Evolutionary conservation across 1,140 invertebrate genomes (phyloP), one percentile per base, ranked within the genome.

Genomic region (Lepidurus apus): DNA sequence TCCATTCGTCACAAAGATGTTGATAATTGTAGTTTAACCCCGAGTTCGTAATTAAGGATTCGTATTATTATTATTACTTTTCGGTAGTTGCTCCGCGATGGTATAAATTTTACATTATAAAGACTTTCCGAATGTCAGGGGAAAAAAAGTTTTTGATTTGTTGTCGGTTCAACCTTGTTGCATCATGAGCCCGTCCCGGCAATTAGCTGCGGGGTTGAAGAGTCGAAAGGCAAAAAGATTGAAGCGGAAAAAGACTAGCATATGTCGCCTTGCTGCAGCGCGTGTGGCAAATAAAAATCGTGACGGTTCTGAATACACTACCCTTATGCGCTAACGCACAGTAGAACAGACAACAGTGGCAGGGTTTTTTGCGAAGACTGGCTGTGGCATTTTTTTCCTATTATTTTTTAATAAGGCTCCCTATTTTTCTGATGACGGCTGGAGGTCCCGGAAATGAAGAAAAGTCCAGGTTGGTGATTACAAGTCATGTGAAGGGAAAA

Each of bases 401-500:
- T 65, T 65, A 65, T 65, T 65, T 65, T 65, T 65, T 65, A 65
- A 65, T 65, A 21, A 65, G 53, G 9, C 13, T 65, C 53, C 13
- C 13, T 65, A 21, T 65, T 65, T 65, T 65, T 65, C 34, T 65
- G 8, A 65, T 65, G 53, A 65, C 53, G 53, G 53, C 53, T 65
- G 53, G 53, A 65, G 21, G 53, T 65, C 8, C 53, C 53, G 53
- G 53, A 65, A 65, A 65, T 65, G 53, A 65, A 65, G 53, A 65
- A 65, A 65, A 65, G 53, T 65, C 21, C 53, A 65, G 53, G 53
- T 65, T 21, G 53, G 53, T 65, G 53, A 65, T 65, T 65, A 65
- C 53, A 65, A 65, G 53, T 65, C 53, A 65, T 65, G 53, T 65
- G 53, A 65, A 65, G 53, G 53, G 53, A 65, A 65, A 65, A 21